phyloP scores from a whole-genome alignment of 2,888 invertebrate species.

The Dolichopus griseipennis region DNA sequence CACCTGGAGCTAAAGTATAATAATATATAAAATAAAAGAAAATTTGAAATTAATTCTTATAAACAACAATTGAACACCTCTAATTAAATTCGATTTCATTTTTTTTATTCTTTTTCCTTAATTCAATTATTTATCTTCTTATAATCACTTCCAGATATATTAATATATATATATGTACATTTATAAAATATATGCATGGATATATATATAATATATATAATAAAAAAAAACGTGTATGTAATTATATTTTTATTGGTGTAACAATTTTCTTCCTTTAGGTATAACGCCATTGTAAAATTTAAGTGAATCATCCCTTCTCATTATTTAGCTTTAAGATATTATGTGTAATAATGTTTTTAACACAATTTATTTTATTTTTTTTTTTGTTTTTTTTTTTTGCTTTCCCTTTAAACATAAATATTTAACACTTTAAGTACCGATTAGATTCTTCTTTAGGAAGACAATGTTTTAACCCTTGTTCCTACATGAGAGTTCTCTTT shows the following conservation, averaged over 20 bases:
- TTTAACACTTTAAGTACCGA: too few relatives aligned
- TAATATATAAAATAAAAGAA: too few relatives aligned
- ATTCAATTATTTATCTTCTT: background rate
- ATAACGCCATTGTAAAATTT: background rate
- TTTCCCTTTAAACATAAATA: too few relatives aligned
- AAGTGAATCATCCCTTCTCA: background rate
- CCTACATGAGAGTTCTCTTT: too few relatives aligned
- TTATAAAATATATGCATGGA: too few relatives aligned
- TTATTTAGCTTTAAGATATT: background rate
- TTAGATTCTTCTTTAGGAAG: too few relatives aligned
- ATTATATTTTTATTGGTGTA: background rate
- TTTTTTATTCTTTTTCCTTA: background rate
- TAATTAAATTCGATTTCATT: background rate
- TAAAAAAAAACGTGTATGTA: too few relatives aligned
- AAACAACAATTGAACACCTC: slow-evolving; percentile 1
- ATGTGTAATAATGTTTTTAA: background rate
- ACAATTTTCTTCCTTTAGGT: background rate
- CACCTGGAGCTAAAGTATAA: too few relatives aligned
- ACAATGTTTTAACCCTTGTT: too few relatives aligned
- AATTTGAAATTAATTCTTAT: background rate
- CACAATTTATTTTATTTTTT: background rate
- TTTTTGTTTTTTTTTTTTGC: background rate
- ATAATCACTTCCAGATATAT: background rate
- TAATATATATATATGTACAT: too few relatives aligned
- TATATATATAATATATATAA: background rate